A percentile compares a stretch with the other conserved stretches of the same genome.
These are phyloP conservation scores for Spermophilus dauricus DNA, from an alignment of 2,113 vertebrate genomes.

Conservation along the genomic window DNA sequence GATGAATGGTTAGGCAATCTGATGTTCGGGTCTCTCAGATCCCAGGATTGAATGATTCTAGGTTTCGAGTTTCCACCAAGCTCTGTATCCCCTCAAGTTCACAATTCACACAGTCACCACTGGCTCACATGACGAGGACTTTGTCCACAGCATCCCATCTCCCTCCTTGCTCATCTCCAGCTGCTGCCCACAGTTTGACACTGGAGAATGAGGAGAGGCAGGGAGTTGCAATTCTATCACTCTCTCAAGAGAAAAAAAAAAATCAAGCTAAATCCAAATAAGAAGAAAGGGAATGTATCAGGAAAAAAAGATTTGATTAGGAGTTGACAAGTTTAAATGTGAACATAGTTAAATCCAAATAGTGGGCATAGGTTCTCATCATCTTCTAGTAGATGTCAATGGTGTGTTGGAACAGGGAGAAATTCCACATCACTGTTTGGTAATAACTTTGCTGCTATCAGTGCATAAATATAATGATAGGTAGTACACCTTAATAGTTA, in stretches of 20 bases:
- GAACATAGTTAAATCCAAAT: background rate
- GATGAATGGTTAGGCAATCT: background rate
- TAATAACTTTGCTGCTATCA: background rate
- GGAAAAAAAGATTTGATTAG: background rate
- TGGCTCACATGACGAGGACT: background rate
- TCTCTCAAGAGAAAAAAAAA: background rate
- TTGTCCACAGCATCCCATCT: background rate
- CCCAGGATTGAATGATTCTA: background rate
- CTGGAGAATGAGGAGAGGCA: background rate
- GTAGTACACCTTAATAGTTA: background rate
- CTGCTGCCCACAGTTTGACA: background rate
- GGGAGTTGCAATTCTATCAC: background rate
- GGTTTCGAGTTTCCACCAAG: background rate
- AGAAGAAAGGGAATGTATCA: background rate
- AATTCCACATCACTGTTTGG: background rate
- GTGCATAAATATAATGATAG: background rate
- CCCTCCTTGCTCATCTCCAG: background rate
- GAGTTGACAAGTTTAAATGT: background rate
- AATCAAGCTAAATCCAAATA: background rate
- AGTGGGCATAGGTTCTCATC: too few relatives aligned
- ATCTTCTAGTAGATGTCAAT: background rate
- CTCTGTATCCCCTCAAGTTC: background rate
- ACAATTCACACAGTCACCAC: background rate
- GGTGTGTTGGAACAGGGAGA: background rate
- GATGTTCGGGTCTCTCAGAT: background rate